Base-by-base conservation (phyloP, 2,797 vertebrate species). In the Pipistrellus nathusii region DNA sequence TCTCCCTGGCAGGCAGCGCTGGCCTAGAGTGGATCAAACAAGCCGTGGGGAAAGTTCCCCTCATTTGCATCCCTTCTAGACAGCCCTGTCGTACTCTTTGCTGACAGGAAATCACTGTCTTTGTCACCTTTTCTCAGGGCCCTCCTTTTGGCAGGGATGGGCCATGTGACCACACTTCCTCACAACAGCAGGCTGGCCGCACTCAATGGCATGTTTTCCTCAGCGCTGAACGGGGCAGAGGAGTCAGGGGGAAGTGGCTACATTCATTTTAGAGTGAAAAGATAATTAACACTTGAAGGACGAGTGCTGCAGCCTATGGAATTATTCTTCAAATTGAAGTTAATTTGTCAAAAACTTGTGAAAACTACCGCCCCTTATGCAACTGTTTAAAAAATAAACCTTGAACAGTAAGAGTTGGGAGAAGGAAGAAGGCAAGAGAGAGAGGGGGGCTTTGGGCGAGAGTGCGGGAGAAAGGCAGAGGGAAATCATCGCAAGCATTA, bases 1-100 rank as follows among this genome's bases (percentile, higher is more conserved):
- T 96, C 95, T 93, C 91, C 4, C 95, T 91, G 97, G 97, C 97
- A 96, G 95, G 97, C 93, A 72, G 96, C 98, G 97, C 94, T 92
- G 98, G 98, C 98, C 98, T 97, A 25, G 96, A 98, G 98, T 97
- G 98, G 98, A 98, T 98, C 98, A 98, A 98, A 98, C 98, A 98
- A 98, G 98, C 98, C 96, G 76, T 98, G 98, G 97, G 98, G 98
- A 98, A 98, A 98, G 98, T 98, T 98, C 97, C 97, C 98, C 98
- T 98, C 98, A 98, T 98, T 98, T 98, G 98, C 98, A 98, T 98
- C 98, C 96, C 98, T 98, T 98, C 98, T 98, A 98, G 98, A 98
- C 98, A 98, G 98, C 98, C 98, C 97, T 98, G 98, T 98, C 98
- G 94, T 98, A 98, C 98, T 98, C 98, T 98, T 98, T 98, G 98